These are phyloP conservation scores for Micrastur ruficollis DNA, from an alignment of 2,797 vertebrate species.

Conservation along the genomic window DNA sequence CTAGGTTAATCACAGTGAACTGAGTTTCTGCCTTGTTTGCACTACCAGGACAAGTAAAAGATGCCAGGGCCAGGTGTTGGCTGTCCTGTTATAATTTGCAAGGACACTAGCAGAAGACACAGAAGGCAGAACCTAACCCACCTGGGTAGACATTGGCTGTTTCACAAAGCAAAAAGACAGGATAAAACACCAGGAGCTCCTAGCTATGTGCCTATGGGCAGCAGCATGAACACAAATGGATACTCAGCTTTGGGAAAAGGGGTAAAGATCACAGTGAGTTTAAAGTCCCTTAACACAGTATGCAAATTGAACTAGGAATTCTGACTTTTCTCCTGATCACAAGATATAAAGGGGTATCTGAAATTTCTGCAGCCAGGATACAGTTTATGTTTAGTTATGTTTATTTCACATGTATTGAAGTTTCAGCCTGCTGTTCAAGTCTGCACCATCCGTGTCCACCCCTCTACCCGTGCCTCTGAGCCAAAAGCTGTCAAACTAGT, in stretches of 20 bases:
- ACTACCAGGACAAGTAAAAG: not conserved
- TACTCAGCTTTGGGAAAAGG: not conserved
- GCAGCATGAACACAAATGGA: not conserved
- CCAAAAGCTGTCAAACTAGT: not conserved
- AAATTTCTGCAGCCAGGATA: not conserved
- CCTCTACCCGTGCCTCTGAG: not conserved
- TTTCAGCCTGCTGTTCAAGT: not conserved
- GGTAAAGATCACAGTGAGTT: not conserved
- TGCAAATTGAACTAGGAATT: not conserved
- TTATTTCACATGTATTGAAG: not conserved
- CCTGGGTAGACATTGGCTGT: not conserved
- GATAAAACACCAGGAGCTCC: not conserved
- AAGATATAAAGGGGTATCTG: not conserved
- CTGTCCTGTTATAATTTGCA: not conserved
- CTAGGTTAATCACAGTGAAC: not conserved
- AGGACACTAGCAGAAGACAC: not conserved
- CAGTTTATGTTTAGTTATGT: not conserved
- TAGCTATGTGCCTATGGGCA: not conserved
- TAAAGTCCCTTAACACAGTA: not conserved
- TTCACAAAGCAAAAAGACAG: not conserved
- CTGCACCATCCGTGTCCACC: not conserved
- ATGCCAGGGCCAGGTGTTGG: not conserved
- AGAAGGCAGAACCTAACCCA: not conserved
- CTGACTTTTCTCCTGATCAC: not conserved
- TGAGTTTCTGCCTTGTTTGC: not conserved